These are phyloP conservation scores for Melanostoma mellinum DNA, from an alignment of 2,888 invertebrate genomes.

Conservation along the genomic window DNA sequence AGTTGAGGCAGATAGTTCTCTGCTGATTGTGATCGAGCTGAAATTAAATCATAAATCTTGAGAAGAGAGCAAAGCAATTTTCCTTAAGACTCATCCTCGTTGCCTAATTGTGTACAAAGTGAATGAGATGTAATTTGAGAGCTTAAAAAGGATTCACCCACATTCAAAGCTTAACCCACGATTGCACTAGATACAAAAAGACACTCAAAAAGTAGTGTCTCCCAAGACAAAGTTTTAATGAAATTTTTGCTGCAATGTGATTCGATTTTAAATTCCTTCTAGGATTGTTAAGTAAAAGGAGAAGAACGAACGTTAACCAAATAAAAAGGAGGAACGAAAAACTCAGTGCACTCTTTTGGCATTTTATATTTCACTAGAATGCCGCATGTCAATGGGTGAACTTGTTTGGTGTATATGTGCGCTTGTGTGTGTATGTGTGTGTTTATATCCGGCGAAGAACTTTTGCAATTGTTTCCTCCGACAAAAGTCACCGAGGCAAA, in stretches of 20 bases:
- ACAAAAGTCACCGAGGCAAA: slow-evolving; percentile 69
- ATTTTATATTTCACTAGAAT: slow-evolving; percentile 48
- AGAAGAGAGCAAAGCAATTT: slow-evolving; percentile 42
- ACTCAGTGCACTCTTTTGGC: slow-evolving; percentile 34
- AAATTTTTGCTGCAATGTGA: slow-evolving; percentile 71
- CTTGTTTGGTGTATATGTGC: not conserved
- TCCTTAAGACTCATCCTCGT: slow-evolving; percentile 27
- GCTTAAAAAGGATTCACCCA: slow-evolving; percentile 25
- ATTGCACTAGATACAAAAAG: slow-evolving; percentile 38
- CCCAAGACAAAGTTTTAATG: slow-evolving; percentile 68
- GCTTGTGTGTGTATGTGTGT: slow-evolving; percentile 15
- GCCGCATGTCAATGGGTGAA: slow-evolving; percentile 48
- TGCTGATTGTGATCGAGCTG: not conserved
- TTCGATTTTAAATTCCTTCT: slow-evolving; percentile 68
- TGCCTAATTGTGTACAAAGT: slow-evolving; percentile 53
- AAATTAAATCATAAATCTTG: slow-evolving; percentile 39
- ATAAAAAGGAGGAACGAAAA: slow-evolving; percentile 19
- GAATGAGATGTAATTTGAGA: slow-evolving; percentile 47
- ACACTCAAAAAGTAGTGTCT: slow-evolving; percentile 7
- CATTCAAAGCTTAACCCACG: slow-evolving; percentile 5
- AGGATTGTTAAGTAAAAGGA: slow-evolving; percentile 31
- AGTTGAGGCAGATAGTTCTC: slow-evolving; percentile 16
- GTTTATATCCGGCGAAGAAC: slow-evolving; percentile 51
- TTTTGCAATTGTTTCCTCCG: slow-evolving; percentile 69
- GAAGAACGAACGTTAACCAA: not conserved